Conservation (phyloP, 2,113 vertebrate species). For the Lamprologus ornatipinnis region DNA sequence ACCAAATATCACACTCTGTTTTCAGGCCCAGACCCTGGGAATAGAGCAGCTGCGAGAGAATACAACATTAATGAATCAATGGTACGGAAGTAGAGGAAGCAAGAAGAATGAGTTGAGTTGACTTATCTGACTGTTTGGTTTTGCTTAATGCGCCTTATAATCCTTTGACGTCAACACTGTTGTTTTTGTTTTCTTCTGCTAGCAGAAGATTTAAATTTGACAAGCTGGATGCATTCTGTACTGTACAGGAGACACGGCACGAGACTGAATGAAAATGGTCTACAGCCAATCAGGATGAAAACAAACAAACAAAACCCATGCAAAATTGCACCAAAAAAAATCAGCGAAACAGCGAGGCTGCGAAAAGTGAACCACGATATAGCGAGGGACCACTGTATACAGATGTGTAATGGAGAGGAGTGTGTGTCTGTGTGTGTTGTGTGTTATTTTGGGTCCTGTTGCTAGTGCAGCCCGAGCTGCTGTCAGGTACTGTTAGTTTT, state of each 20-base stretch:
- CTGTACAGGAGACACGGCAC: not conserved
- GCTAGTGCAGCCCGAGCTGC: not conserved
- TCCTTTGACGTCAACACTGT: not conserved
- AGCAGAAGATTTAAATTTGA: not conserved
- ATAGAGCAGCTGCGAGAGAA: not conserved
- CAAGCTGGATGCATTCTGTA: not conserved
- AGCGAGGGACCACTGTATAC: not conserved
- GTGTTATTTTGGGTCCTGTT: not conserved
- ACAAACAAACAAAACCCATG: rapidly evolving
- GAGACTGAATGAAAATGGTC: not conserved
- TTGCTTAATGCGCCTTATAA: not conserved
- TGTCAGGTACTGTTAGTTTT: not conserved
- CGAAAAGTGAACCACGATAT: not conserved
- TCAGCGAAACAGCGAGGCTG: not conserved
- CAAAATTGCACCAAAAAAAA: not conserved
- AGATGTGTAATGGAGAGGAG: not conserved
- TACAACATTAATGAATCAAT: not conserved
- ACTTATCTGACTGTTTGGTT: not conserved
- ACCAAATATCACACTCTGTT: not conserved
- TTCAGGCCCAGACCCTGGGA: not conserved
- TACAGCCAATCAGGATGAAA: not conserved
- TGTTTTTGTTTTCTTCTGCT: not conserved
- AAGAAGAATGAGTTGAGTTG: not conserved
- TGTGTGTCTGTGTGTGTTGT: not conserved
- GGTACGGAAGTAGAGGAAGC: not conserved